Evolutionary conservation across 2,113 vertebrate species (phyloP), one percentile per base, ranked within the genome.

Genomic region (Sinocyclocheilus grahami): DNA sequence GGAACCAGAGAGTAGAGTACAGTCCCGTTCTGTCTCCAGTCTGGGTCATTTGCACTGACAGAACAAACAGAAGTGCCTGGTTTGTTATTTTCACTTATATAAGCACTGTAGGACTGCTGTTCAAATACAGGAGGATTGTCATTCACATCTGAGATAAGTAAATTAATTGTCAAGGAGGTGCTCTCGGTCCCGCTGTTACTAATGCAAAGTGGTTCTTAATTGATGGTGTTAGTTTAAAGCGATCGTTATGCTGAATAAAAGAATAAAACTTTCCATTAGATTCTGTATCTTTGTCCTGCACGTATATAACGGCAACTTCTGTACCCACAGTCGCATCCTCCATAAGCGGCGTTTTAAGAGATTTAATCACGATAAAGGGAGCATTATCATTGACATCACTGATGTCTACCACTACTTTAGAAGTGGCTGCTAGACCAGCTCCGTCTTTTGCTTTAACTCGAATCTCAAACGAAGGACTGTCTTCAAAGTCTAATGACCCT

Each of bases 21-120:
- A 63, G 87, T 90, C 14, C 89, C 87, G 33, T 90, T 88, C 83
- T 90, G 89, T 51, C 86, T 88, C 89, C 89, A 90, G 87, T 90
- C 87, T 87, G 76, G 86, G 55, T 90, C 89, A 58, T 76, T 87
- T n/a, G 89, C 89, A 78, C n/a, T 86, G 82, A 89, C 89, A 60
- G 84, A 87, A 79, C 81, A 78, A 18, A 90, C 46, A 53, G 86
- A 86, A 24, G 84, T 87, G 48, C 86, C 89, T 65, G 84, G 79
- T 71, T 85, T 89, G 82, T 87, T 90, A 51, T 90, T 90, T 65
- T 90, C 87, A 37, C 12, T 51, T 13, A 90, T 69, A 76, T 86
- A 83, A n/a, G 72, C 78, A 22, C 27, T 74, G 27, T 82, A 89
- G 3, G 48, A 78, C 20, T 87, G 80, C 62, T 84, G 55, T 12